Conservation (phyloP, 2,888 invertebrate species). For the Theretra japonica region DNA sequence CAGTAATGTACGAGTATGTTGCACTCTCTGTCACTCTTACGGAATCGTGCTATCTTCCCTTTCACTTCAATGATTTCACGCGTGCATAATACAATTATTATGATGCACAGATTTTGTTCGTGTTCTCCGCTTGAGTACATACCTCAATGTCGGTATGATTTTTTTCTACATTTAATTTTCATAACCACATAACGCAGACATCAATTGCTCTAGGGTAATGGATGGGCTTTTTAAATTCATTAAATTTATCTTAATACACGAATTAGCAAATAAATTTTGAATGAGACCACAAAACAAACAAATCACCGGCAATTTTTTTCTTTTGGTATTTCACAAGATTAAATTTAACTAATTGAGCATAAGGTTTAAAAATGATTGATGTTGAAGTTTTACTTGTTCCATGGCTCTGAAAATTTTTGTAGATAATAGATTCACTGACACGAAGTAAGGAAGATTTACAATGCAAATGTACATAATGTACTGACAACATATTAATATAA, state of each 20-base stretch:
- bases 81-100: too few species aligned
- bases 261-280: not conserved
- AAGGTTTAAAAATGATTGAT: not conserved
- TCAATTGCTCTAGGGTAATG: not conserved
- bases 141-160: too few species aligned
- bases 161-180: too few species aligned
- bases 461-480: slow-evolving; percentile 2
- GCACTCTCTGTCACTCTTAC: too few species aligned
- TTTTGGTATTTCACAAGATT: not conserved
- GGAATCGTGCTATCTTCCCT: too few species aligned
- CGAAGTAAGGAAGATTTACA: not conserved
- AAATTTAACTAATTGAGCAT: not conserved
- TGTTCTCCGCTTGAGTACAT: too few species aligned
- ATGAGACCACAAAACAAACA: not conserved
- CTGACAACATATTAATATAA: not conserved
- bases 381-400: not conserved
- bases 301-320: not conserved
- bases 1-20: too few species aligned
- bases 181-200: not conserved
- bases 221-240: slow-evolving; percentile 6
- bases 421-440: not conserved
- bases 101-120: too few species aligned
- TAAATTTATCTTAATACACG: not conserved
- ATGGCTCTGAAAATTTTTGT: not conserved
- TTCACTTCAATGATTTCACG: too few species aligned